Percentiles rank a stretch among this genome's conserved stretches.
Conservation (phyloP, 2,888 invertebrate genomes). For the Mesochorus sp. region DNA sequence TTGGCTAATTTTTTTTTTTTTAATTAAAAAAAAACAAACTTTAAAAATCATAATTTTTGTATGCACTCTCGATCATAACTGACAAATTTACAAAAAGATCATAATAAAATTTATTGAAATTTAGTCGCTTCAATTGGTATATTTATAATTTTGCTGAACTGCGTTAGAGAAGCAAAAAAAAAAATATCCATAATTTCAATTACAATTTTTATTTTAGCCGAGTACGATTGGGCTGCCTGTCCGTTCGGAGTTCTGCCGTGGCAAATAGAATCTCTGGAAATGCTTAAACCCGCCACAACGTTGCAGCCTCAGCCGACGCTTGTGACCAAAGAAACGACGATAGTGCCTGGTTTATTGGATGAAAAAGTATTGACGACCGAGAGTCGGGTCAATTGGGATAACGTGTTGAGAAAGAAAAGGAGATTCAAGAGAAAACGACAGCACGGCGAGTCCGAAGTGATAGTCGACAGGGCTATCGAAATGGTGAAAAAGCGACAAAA, state of each 20-base stretch:
- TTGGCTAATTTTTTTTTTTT: too few relatives aligned
- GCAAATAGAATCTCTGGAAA: conserved; percentile 75
- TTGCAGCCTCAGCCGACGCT: conserved; percentile 43
- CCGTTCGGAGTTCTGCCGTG: conserved; percentile 84
- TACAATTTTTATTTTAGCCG: conserved; percentile 77
- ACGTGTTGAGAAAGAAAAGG: conserved; percentile 71
- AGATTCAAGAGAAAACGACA: conserved; percentile 67
- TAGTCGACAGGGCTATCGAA: conserved; percentile 71
- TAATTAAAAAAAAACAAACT: background rate
- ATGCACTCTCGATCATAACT: too few relatives aligned
- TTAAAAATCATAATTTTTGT: background rate
- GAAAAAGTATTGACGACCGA: conserved; percentile 66
- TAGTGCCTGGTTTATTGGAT: conserved; percentile 73
- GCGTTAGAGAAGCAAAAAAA: too few relatives aligned
- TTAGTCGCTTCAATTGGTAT: too few relatives aligned
- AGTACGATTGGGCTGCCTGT: conserved; percentile 82
- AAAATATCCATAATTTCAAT: conserved; percentile 72
- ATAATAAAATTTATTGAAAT: too few relatives aligned
- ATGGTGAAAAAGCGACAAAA: conserved; percentile 63
- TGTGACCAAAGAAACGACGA: conserved; percentile 61
- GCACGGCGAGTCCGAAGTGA: conserved; percentile 62
- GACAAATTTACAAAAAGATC: too few relatives aligned
- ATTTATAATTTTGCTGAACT: too few relatives aligned
- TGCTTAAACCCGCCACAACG: conserved; percentile 58
- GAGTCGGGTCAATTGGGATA: conserved; percentile 76